phyloP scores from a whole-genome alignment of 2,797 vertebrate species.

The Micrastur ruficollis region DNA sequence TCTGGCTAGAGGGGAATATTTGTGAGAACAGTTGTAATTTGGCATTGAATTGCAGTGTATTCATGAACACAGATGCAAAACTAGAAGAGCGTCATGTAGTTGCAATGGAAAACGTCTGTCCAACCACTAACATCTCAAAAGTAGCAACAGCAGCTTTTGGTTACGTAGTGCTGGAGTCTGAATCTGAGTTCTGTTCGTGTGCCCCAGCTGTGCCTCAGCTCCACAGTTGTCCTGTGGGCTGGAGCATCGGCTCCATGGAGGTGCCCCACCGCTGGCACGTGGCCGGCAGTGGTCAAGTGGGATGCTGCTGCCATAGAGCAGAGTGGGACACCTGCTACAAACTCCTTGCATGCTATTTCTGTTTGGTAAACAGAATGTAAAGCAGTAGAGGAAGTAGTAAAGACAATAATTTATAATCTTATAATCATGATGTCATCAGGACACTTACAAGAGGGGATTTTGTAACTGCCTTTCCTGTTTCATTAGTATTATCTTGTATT shows the following conservation, averaged over 20 bases:
- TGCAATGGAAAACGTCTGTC: not conserved
- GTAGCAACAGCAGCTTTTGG: not conserved
- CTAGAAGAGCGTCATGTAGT: not conserved
- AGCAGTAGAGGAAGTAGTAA: conserved; percentile 24
- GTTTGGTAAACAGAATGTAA: conserved; percentile 19
- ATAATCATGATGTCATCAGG: not conserved
- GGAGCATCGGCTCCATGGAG: fast-evolving
- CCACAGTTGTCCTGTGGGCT: not conserved
- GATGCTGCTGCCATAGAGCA: not conserved
- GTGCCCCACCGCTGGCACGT: not conserved
- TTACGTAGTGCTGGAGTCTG: fast-evolving
- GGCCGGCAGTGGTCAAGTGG: fast-evolving
- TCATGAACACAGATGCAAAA: not conserved
- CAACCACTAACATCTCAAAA: not conserved
- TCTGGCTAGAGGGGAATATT: not conserved
- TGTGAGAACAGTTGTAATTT: not conserved
- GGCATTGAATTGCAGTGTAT: not conserved
- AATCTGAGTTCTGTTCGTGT: fast-evolving
- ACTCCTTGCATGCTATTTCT: not conserved
- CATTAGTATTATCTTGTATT: conserved; percentile 10
- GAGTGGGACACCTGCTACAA: not conserved
- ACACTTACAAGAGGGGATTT: not conserved
- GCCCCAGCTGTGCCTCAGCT: not conserved
- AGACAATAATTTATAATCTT: conserved; percentile 24
- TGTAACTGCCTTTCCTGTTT: conserved; percentile 35